A percentile compares a stretch with the other conserved stretches of the same genome.
phyloP scores from a whole-genome alignment of 2,797 vertebrate species.

The Bradypus variegatus region DNA sequence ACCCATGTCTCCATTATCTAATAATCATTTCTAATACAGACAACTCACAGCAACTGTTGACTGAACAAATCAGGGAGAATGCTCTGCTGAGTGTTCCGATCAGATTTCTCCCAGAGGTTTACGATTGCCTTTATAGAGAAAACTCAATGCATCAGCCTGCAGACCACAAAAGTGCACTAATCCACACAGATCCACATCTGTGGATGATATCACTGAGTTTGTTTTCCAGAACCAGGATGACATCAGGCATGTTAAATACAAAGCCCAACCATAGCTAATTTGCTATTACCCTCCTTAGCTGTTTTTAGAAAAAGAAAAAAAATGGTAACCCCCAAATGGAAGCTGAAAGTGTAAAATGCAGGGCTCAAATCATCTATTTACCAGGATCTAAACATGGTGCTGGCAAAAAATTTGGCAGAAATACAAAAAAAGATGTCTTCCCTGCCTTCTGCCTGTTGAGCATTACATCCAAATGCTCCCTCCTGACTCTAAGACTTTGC shows the following conservation, averaged over 20 bases:
- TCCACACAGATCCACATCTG: not conserved
- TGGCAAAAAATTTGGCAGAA: not conserved
- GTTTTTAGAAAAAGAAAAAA: not conserved
- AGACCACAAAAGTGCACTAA: not conserved
- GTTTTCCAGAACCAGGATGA: not conserved
- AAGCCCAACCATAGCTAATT: not conserved
- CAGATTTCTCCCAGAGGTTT: not conserved
- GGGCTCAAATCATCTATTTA: not conserved
- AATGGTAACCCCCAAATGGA: not conserved
- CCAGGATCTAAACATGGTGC: not conserved
- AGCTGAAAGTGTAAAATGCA: not conserved
- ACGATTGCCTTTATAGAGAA: not conserved
- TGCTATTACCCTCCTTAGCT: not conserved
- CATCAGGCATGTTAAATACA: not conserved
- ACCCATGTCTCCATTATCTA: not conserved
- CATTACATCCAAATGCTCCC: not conserved
- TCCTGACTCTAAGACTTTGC: not conserved
- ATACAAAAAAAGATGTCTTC: not conserved
- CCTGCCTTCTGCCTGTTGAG: not conserved
- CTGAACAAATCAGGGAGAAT: not conserved
- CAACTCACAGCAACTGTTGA: not conserved
- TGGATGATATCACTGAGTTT: not conserved
- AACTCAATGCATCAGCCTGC: not conserved
- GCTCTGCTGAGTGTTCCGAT: not conserved
- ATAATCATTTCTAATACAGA: not conserved